Percentiles rank a stretch among this genome's conserved stretches.
phyloP scores from a whole-genome alignment of 2,888 invertebrate genomes.

The Pollenia labialis region DNA sequence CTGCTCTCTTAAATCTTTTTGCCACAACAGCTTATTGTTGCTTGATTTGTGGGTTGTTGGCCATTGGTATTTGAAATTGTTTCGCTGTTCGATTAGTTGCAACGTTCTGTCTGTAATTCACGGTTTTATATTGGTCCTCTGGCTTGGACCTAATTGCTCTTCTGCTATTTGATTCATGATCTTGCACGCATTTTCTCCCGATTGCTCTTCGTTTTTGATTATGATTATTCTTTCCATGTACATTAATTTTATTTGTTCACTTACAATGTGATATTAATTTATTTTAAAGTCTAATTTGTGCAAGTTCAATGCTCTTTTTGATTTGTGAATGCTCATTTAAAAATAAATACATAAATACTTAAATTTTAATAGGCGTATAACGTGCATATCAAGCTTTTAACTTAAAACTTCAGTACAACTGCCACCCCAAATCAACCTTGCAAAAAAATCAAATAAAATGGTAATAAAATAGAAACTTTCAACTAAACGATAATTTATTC shows the following conservation, averaged over 20 bases:
- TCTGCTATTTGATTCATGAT: no score
- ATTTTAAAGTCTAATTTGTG: slow-evolving; percentile 18
- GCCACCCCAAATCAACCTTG: slow-evolving; percentile 8
- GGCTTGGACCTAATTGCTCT: no score
- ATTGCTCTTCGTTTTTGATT: no score
- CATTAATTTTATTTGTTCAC: neutral
- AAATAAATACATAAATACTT: slow-evolving; percentile 34
- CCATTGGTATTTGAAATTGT: no score
- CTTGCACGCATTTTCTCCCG: no score
- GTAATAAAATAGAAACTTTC: slow-evolving; percentile 4
- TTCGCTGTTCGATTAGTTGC: no score
- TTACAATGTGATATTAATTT: slow-evolving; percentile 35
- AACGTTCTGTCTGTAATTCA: no score
- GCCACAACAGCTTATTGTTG: no score
- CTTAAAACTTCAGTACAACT: slow-evolving; percentile 10
- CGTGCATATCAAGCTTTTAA: slow-evolving; percentile 26
- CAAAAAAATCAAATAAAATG: slow-evolving; percentile 24
- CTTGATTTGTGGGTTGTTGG: no score
- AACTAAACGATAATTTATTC: slow-evolving; percentile 4
- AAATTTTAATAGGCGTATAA: slow-evolving; percentile 32
- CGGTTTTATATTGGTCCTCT: no score
- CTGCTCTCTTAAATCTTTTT: no score
- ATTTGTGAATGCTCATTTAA: slow-evolving; percentile 8
- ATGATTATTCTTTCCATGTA: no score
- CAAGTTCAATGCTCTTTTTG: slow-evolving; percentile 62